Evolutionary conservation across 2,888 invertebrate species (phyloP), one percentile per base, ranked within the genome.

Genomic region (Leptopilina myrica): DNA sequence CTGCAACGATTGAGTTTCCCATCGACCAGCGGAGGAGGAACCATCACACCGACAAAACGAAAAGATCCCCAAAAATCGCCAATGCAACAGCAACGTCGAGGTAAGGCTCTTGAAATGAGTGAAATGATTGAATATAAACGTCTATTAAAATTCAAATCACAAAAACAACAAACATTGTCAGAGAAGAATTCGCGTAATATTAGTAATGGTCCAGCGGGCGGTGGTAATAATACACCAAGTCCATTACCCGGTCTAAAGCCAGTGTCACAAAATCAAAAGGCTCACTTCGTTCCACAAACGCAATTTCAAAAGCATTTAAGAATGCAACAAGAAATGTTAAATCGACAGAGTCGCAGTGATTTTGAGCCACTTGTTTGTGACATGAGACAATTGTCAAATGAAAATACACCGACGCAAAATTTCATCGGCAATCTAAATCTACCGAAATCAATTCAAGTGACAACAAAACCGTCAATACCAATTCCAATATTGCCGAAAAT

Each of bases 51-150:
- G 82, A 82, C 76, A 79, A 90, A 89, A 76, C 89, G 90, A n/a
- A 90, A 89, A 76, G 84, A 95, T 93, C 0, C 94, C 5, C 77
- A 79, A 15, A 33, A 78, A 93, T 1, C 94, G 94, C 87, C 94
- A 93, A 0, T 93, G 93, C 76, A 7, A 43, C 43, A 49, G 11
- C 11, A 49, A 11, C 49, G 49, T 49, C 49, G 95, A 0, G 96
- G 96, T n/a, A 95, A 95, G 87, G 95, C 96, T 0, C 96, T 95
- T 91, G 95, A 96, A 89, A 95, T 96, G 86, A 96, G 96, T 4
- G 93, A 96, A 56, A 95, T 33, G 33, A 33, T 95, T 76, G 96
- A 96, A 87, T 96, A 96, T 91, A 96, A 96, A 91, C 95, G 96
- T 84, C 86, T 93, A 65, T 93, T 93, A 78, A 92, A 89, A 75